Base-by-base conservation (phyloP, 2,888 invertebrate species). In the Sarcophaga variegata region DNA sequence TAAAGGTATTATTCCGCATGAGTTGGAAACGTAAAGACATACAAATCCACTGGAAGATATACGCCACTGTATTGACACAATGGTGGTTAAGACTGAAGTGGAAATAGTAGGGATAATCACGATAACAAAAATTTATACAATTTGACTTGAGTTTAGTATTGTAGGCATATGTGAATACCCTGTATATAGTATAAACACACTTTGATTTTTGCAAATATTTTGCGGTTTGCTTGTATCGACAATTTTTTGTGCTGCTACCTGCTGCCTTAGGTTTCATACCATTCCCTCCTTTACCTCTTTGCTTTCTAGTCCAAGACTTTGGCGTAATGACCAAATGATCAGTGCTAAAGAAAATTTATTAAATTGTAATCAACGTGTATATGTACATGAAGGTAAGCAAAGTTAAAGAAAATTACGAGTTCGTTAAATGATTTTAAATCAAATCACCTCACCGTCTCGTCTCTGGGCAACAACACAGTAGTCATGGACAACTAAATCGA, bases 281-380 rank as follows among this genome's bases (percentile, higher is more conserved):
- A 22, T 22, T 0, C 6, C 27, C 22, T 22, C 22, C 22, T 8
- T 12, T 25, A 25, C 45, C 25, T 6, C 25, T 12, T 3, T 45
- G 2, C n/a, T 17, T 54, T 2, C 4, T 0, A 14, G 14, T 0
- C 17, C 2, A 1, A 2, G 14, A 3, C 10, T 20, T 4, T 49
- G 2, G 25, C 17, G 60, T 25, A 27, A 47, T 66, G 11, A 12
- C 49, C 69, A 60, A 74, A 74, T 71, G 81, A 87, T 87, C 87
- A 79, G 75, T 76, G 75, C 83, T 84, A 87, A 87, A 79, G 81
- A 71, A 79, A 87, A 87, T 87, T 84, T 87, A 87, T 87, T 87
- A 84, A 84, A 87, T 82, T 84, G 84, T 87, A 87, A 87, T 87
- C 87, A 87, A 87, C 81, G 67, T 82, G 76, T 82, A 69, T 64